Evolutionary conservation across 1,140 invertebrate species (phyloP), one percentile per base, ranked within the genome.

Genomic region (Rhopalosiphum maidis): DNA sequence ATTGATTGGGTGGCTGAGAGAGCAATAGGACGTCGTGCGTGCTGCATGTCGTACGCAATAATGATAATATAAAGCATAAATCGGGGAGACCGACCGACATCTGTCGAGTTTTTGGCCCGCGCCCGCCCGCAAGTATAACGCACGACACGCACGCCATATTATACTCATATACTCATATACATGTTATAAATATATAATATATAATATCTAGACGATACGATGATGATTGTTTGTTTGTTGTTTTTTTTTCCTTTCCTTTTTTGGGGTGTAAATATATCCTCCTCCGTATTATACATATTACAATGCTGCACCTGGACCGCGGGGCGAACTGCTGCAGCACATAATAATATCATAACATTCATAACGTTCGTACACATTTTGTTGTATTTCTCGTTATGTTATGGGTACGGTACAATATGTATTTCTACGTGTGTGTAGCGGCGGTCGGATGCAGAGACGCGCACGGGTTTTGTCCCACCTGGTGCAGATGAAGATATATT

Each of bases 91-190:
- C 60, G 82, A 23, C 82, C 82, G 35, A 83, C 82, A 83, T 83
- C 82, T 83, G 82, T 83, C 82, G 82, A 37, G 35, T 83, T 83
- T 83, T 83, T 41, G 82, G 37, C 82, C 35, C 82, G 82, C 82
- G 60, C 60, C 48, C 82, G 60, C 60, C 48, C 60, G 60, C 60
- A n/a, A 77, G 60, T 77, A 77, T n/a, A 77, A 77, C 15, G 60
- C 60, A n/a, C 60, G 30, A 83, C 35, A 83, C 82, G 37, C 37
- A 35, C 82, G 82, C 82, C 82, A 41, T 83, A 41, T 83, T 77
- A 83, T 83, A 83, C 82, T 22, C 41, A 11, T n/a, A n/a, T n/a
- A n/a, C n/a, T n/a, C n/a, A n/a, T n/a, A n/a, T n/a, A n/a, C n/a
- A n/a, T 41, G 18, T n/a, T 68, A 68, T 68, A 68, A n/a, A 25